A percentile compares a stretch with the other conserved stretches of the same genome.
Evolutionary conservation across 1,140 invertebrate species (phyloP).

Genomic region (Coenobita brevimanus): DNA sequence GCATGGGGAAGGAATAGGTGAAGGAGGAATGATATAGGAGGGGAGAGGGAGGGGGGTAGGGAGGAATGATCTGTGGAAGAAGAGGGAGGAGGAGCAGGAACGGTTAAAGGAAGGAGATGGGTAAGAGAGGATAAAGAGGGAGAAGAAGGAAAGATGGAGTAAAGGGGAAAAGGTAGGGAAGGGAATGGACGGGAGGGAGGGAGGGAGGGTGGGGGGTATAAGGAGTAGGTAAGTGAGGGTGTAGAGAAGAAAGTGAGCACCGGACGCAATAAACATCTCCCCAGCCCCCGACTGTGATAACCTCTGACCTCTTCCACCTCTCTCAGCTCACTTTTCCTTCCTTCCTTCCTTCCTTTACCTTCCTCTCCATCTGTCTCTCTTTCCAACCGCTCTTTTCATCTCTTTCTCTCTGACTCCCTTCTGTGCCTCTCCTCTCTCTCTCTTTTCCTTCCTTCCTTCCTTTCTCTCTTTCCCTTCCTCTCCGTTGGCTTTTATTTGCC

Average conservation of each 20-base stretch:
- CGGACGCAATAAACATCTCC: neutral
- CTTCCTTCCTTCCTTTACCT: neutral
- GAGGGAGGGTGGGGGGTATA: too few species aligned
- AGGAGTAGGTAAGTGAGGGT: too few species aligned
- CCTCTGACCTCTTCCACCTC: neutral
- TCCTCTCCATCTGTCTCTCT: neutral
- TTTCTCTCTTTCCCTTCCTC: too few species aligned
- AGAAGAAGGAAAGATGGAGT: neutral
- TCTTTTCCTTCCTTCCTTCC: neutral
- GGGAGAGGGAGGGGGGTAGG: too few species aligned
- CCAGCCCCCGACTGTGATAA: neutral
- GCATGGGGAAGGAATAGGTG: neutral
- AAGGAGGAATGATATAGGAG: too few species aligned
- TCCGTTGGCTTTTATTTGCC: too few species aligned
- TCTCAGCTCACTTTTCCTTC: neutral
- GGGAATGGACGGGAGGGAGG: neutral
- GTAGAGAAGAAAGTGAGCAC: neutral
- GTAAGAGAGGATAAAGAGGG: too few species aligned
- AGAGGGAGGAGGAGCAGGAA: too few species aligned
- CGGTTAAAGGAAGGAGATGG: too few species aligned
- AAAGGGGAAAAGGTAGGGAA: too few species aligned
- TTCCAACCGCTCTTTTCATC: neutral
- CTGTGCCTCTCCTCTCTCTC: neutral
- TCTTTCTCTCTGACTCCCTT: constrained; percentile 4
- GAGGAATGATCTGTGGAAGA: too few species aligned